These are phyloP conservation scores for Gryon sp. DNA, from an alignment of 1,140 invertebrate genomes.

Conservation along the genomic window DNA sequence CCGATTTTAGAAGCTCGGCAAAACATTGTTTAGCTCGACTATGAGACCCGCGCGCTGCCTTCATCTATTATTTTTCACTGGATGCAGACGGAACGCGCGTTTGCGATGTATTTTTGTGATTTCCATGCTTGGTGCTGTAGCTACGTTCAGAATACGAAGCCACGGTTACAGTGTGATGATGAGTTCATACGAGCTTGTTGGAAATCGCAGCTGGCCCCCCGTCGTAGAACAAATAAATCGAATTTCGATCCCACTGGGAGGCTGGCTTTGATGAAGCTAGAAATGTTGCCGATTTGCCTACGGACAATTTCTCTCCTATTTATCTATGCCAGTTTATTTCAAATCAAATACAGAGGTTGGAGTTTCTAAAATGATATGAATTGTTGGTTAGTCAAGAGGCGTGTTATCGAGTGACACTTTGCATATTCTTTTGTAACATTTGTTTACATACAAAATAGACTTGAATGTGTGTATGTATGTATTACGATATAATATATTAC, in stretches of 20 bases:
- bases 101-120: conserved; percentile 41
- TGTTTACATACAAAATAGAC: no score
- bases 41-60: conserved; percentile 60
- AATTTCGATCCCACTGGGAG: conserved; percentile 13
- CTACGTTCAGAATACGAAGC: no score
- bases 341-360: no score
- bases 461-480: no score
- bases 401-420: no score
- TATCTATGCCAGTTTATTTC: no score
- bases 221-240: conserved; percentile 15
- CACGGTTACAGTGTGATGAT: no score
- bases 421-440: no score
- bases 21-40: conserved; percentile 74
- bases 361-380: not conserved
- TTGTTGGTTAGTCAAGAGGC: not conserved
- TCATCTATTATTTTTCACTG: conserved; percentile 72
- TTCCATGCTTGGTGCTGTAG: conserved; percentile 30
- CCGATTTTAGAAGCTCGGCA: conserved; percentile 73
- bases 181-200: no score
- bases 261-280: conserved; percentile 11
- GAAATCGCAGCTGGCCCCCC: no score
- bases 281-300: conserved; percentile 21
- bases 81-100: conserved; percentile 65
- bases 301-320: conserved; percentile 24
- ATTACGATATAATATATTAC: no score